Conservation (phyloP, 1,140 invertebrate species). For the silkworm (Bombyx mori) region DNA sequence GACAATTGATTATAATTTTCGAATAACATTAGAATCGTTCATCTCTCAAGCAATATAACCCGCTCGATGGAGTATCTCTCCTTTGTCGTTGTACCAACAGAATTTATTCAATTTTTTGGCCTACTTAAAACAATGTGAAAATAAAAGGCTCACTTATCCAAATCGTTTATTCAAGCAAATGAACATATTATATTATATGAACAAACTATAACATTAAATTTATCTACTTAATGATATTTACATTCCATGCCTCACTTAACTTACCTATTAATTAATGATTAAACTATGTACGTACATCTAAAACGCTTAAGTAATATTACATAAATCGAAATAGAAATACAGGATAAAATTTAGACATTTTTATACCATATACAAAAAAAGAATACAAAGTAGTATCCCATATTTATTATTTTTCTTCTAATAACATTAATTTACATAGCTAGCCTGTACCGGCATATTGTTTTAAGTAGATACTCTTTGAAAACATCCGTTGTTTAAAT, state of each 20-base stretch:
- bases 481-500: too few species aligned
- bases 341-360: slow-evolving; percentile 34
- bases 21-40: too few species aligned
- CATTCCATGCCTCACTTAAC: slow-evolving; percentile 57
- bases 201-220: slow-evolving; percentile 71
- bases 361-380: slow-evolving; percentile 3
- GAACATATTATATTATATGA: slow-evolving; percentile 58
- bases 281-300: slow-evolving; percentile 52
- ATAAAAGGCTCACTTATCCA: slow-evolving; percentile 58
- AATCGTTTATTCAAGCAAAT: slow-evolving; percentile 71
- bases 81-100: too few species aligned
- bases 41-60: too few species aligned
- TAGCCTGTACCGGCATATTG: too few species aligned
- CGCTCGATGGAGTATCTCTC: too few species aligned
- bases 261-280: slow-evolving; percentile 29
- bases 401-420: too few species aligned
- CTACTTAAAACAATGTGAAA: slow-evolving; percentile 7
- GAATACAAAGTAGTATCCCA: too few species aligned
- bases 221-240: slow-evolving; percentile 71
- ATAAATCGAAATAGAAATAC: slow-evolving; percentile 36
- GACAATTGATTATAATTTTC: too few species aligned
- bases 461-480: too few species aligned
- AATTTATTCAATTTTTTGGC: too few species aligned
- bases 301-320: slow-evolving; percentile 38
- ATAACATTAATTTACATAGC: too few species aligned